Evolutionary conservation across 1,140 invertebrate genomes (phyloP).

Genomic region (Trichomalopsis sarcophagae): DNA sequence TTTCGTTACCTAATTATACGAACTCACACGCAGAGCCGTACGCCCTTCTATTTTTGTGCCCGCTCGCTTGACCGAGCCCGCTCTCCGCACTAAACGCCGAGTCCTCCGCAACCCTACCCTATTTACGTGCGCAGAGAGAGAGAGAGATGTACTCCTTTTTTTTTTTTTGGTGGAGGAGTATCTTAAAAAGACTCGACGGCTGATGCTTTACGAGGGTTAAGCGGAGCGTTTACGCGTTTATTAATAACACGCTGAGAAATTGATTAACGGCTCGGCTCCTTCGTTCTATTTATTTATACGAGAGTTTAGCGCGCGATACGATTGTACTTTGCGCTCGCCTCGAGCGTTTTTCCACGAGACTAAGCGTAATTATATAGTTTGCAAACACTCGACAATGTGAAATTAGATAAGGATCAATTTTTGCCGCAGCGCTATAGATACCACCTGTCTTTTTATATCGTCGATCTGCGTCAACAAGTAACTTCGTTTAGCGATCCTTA

Average conservation of each 20-base stretch:
- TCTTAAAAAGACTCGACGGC: slow-evolving; percentile 10
- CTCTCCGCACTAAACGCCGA: slow-evolving; percentile 60
- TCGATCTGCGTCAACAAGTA: too few species aligned
- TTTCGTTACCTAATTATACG: slow-evolving; percentile 72
- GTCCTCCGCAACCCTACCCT: slow-evolving; percentile 40
- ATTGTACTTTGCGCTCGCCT: background rate
- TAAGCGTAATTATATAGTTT: too few species aligned
- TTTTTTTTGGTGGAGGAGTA: background rate
- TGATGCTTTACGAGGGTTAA: slow-evolving; percentile 29
- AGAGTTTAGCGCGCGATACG: background rate
- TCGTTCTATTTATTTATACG: background rate
- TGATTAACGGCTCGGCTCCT: background rate
- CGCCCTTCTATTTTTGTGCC: slow-evolving; percentile 71
- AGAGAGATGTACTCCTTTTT: slow-evolving; percentile 1
- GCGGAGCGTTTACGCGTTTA: slow-evolving; percentile 9
- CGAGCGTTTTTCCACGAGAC: too few species aligned
- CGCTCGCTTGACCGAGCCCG: slow-evolving; percentile 64
- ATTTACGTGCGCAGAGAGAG: background rate
- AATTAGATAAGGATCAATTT: too few species aligned
- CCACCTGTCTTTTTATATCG: too few species aligned
- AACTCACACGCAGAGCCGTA: slow-evolving; percentile 72
- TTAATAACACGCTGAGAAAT: slow-evolving; percentile 6
- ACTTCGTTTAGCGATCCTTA: too few species aligned
- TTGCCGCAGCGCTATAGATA: too few species aligned
- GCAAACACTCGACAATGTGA: too few species aligned